Conservation (phyloP, 1,140 invertebrate species). For the Drosophila truncata region DNA sequence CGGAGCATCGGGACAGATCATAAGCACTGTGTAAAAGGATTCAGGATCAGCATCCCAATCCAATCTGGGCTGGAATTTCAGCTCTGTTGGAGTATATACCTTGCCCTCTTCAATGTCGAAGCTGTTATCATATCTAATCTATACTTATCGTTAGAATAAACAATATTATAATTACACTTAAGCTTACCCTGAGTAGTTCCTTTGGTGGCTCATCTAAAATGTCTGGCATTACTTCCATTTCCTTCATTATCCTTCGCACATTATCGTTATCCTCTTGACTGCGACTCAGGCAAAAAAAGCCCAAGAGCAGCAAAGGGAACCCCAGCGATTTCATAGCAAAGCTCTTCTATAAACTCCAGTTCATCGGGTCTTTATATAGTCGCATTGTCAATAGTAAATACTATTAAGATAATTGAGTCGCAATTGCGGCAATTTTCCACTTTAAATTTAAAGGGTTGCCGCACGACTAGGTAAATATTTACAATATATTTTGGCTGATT, state of each 20-base stretch:
- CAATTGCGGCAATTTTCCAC: conserved; percentile 34
- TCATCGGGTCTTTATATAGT: conserved; percentile 25
- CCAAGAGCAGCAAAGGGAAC: conserved; percentile 17
- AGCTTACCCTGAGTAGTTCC: conserved; percentile 47
- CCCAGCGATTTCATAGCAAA: conserved; percentile 46
- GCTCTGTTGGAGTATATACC: conserved; percentile 57
- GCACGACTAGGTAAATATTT: conserved; percentile 27
- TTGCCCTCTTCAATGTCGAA: conserved; percentile 66
- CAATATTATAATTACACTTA: background rate
- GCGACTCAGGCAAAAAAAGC: conserved; percentile 8
- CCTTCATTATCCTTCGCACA: conserved; percentile 60
- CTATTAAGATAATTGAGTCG: conserved; percentile 36
- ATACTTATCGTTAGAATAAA: background rate
- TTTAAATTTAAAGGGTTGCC: background rate
- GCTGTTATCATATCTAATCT: conserved; percentile 51
- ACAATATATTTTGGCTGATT: conserved; percentile 29
- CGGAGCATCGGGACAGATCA: conserved; percentile 87
- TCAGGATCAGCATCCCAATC: conserved; percentile 88
- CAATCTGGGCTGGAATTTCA: conserved; percentile 85
- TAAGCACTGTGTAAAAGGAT: conserved; percentile 90
- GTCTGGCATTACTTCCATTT: conserved; percentile 88
- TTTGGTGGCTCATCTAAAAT: conserved; percentile 89
- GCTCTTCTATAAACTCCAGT: conserved; percentile 10
- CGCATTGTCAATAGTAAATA: conserved; percentile 20
- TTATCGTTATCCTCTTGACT: conserved; percentile 50